Evolutionary conservation across 2,113 vertebrate genomes (phyloP).

Genomic region (Cyphomyrus discorhynchus): DNA sequence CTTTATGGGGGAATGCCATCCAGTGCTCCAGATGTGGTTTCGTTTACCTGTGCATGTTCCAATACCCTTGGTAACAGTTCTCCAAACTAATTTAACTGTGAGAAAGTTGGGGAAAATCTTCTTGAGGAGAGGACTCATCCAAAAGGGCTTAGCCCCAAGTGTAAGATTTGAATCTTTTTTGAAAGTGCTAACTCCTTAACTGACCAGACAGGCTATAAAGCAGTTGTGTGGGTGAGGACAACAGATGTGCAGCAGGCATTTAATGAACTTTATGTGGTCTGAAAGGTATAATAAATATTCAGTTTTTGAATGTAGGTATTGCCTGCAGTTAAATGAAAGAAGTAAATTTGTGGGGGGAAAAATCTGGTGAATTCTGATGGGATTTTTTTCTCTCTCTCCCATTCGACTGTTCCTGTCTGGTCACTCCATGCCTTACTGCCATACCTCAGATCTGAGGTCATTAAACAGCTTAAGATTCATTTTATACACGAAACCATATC

Average conservation of each 20-base stretch:
- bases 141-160: background rate
- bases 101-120: background rate
- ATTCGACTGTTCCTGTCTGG: background rate
- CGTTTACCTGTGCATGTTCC: background rate
- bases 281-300: background rate
- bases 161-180: background rate
- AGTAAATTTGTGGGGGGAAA: background rate
- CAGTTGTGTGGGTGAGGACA: background rate
- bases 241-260: background rate
- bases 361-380: background rate
- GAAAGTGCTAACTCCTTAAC: background rate
- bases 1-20: constrained; percentile 55
- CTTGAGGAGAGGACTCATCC: background rate
- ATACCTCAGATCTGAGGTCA: background rate
- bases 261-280: background rate
- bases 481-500: background rate
- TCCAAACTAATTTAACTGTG: background rate
- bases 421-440: background rate
- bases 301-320: background rate
- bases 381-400: background rate
- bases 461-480: background rate
- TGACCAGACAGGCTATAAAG: background rate
- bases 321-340: background rate
- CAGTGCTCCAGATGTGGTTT: constrained; percentile 20
- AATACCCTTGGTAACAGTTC: background rate